Evolutionary conservation across 2,797 vertebrate species (phyloP), one percentile per base, ranked within the genome.

Genomic region (Tragelaphus oryx): DNA sequence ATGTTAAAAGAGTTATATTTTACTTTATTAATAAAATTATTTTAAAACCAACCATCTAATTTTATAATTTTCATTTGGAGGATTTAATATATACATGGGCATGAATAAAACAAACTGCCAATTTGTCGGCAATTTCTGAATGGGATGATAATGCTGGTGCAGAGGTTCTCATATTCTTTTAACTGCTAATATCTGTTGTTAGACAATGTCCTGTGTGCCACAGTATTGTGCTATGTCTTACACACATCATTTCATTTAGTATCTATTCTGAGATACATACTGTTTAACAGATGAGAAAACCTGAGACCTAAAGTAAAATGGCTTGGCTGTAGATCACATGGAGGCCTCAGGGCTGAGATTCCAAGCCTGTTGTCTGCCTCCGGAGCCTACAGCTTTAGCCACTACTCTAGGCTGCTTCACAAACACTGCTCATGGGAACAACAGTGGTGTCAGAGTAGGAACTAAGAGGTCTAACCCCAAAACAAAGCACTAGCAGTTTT

Each of bases 1-100:
- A 84, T 81, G 20, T 85, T 82, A 74, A 86, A 95, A 37, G 55
- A 86, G 24, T 50, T 89, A 7, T 80, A 55, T 62, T 92, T 79
- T 94, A 65, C 28, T 95, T 93, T 81, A 62, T 80, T 20, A 95
- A 91, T 95, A 96, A 95, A 97, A 86, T 78, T 93, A 93, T 80
- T 93, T 95, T 55, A 90, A 95, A 96, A 95, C 30, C 46, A 87
- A 74, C 26, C n/a, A 50, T 81, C 59, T 83, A 30, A 60, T 93
- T 92, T 89, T 92, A 55, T 85, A 28, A 93, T 76, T 94, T 95
- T 37, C 81, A 91, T 20, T 92, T 94, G 57, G 83, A 93, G 52
- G 41, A 52, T 75, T 95, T 89, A 28, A 52, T 18, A 8, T 41
- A 20, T 14, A n/a, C 65, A 30, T 71, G 44, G n/a, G 24, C 79